Conservation (phyloP, 1,140 invertebrate genomes). For the Tetramorium alpestre region DNA sequence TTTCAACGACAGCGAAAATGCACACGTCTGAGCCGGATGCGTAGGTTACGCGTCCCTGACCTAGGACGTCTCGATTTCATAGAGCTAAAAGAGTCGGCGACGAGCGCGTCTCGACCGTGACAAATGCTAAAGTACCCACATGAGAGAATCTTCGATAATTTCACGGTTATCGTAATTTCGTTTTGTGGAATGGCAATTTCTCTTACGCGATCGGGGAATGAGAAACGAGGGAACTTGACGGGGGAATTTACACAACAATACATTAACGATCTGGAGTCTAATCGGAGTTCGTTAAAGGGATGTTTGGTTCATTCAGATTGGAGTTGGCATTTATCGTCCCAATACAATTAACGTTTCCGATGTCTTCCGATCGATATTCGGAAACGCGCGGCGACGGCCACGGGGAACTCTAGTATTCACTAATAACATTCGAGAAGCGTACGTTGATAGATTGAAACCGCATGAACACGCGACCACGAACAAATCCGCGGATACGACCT, state of each 20-base stretch:
- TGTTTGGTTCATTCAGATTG: background rate
- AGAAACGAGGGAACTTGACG: background rate
- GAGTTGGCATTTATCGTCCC: background rate
- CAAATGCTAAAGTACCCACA: background rate
- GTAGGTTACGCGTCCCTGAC: slow-evolving; percentile 75
- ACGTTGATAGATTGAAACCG: background rate
- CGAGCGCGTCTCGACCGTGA: background rate
- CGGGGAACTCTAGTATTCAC: background rate
- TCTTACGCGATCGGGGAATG: background rate
- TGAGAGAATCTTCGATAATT: background rate
- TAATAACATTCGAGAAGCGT: slow-evolving; percentile 2
- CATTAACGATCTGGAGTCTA: background rate
- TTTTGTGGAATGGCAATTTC: background rate
- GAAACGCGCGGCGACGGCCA: background rate
- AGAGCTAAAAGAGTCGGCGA: slow-evolving; percentile 5
- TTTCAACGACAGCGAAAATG: slow-evolving; percentile 45
- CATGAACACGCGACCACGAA: slow-evolving; percentile 20
- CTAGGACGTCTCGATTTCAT: slow-evolving; percentile 66
- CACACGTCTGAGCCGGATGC: slow-evolving; percentile 56
- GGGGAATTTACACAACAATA: background rate
- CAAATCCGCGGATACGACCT: slow-evolving; percentile 15
- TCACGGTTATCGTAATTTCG: background rate
- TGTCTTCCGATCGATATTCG: slow-evolving; percentile 4
- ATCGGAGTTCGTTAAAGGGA: background rate
- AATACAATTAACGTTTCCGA: slow-evolving; percentile 16